Base-by-base conservation (phyloP, 2,113 vertebrate genomes). In the Tychaedon coryphoeus region DNA sequence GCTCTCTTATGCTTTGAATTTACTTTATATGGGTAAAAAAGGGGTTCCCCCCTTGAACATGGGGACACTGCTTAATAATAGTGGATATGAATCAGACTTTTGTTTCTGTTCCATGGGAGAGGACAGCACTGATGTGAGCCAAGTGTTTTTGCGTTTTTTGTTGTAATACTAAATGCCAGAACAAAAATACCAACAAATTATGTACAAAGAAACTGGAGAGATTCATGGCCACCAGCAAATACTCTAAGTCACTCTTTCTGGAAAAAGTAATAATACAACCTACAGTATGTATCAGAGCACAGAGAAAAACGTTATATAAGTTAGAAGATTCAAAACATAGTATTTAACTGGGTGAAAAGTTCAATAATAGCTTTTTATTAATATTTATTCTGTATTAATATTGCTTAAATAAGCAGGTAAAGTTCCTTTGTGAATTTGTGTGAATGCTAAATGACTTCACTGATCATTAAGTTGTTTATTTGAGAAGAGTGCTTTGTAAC, bases 21-120 rank as follows among this genome's bases (percentile, higher is more conserved):
- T 77, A 81, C 75, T 95, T 95, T 92, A 92, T 74, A 93, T 82
- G 93, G 65, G n/a, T 83, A 89, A 70, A 89, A 92, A 75, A 45
- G 34, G 65, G 42, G 19, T 38, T 82, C 26, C 14, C 54, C 88
- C 33, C 45, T 83, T 38, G 50, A 90, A 66, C 34, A 57, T 17
- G 50, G 29, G 34, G 38, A 86, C 29, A 23, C 9, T 80, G 62
- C 64, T 92, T 88, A 96, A 73, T 92, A 95, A 80, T 38, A 91
- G 57, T 28, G 45, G 33, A 38, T 14, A 91, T 93, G 79, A 96
- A 93, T 96, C 85, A 95, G 45, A 65, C 19, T 51, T 94, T 92
- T 71, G 67, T 86, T 86, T 58, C 40, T 90, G 61, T 58, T 80
- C 0, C 0, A 33, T 54, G 73, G 64, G 71, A 66, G 34, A 83